Evolutionary conservation across 2,797 vertebrate species (phyloP).

Genomic region (Sitta carolinensis): DNA sequence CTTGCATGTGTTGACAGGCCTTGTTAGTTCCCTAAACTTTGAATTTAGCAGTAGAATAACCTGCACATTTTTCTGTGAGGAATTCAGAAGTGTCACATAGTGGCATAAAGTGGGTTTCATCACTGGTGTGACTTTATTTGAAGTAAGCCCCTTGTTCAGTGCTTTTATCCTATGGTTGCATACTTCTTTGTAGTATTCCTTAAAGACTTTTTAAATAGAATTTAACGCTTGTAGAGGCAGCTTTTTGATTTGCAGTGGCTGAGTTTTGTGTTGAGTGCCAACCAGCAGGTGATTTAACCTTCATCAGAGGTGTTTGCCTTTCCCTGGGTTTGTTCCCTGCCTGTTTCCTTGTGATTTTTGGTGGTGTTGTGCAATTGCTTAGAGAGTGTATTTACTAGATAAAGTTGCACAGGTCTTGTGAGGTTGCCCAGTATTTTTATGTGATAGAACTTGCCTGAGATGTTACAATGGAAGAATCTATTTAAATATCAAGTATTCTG

Average conservation of each 20-base stretch:
- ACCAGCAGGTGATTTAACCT: neutral
- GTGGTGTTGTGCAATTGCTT: neutral
- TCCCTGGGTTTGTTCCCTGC: slow-evolving; percentile 26
- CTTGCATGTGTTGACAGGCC: neutral
- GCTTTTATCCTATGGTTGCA: neutral
- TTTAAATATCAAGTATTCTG: neutral
- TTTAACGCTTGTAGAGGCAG: neutral
- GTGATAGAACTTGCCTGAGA: neutral
- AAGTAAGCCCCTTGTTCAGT: neutral
- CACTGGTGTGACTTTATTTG: neutral
- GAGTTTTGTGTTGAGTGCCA: neutral
- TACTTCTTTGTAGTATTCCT: neutral
- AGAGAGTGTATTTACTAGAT: neutral
- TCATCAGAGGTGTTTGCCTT: slow-evolving; percentile 12
- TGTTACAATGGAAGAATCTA: neutral
- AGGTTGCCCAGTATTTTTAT: neutral
- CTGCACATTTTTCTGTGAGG: neutral
- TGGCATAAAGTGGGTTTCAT: neutral
- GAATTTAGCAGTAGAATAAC: neutral
- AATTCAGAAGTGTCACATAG: neutral
- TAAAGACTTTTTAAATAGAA: neutral
- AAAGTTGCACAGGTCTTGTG: neutral
- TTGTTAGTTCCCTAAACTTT: neutral
- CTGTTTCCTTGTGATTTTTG: slow-evolving; percentile 29
- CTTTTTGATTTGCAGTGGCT: neutral